phyloP scores from a whole-genome alignment of 2,797 vertebrate genomes.

The Remorina albescens region DNA sequence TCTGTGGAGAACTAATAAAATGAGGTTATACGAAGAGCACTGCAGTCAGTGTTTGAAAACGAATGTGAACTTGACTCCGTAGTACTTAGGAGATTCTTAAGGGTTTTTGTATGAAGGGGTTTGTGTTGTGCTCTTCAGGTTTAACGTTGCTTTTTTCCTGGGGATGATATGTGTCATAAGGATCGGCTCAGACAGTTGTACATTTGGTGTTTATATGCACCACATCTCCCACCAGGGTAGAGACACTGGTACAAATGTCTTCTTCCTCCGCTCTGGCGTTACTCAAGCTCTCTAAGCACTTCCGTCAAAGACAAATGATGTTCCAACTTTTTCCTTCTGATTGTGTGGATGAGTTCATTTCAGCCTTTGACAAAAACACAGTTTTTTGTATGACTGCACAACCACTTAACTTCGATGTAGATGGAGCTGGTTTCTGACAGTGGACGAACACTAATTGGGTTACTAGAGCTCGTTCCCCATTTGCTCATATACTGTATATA shows the following conservation, averaged over 20 bases:
- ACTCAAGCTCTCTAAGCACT: background rate
- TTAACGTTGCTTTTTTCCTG: conserved; percentile 18
- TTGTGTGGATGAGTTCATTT: conserved; percentile 8
- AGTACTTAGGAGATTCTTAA: conserved; percentile 62
- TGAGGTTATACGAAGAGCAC: conserved; percentile 63
- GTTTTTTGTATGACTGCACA: conserved; percentile 14
- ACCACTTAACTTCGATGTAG: conserved; percentile 37
- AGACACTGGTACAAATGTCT: conserved; percentile 20
- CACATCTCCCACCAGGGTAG: conserved; percentile 1
- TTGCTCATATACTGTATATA: conserved; percentile 68
- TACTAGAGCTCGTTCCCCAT: conserved; percentile 74
- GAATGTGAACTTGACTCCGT: conserved; percentile 69
- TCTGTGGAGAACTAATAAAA: conserved; percentile 71
- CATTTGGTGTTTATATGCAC: conserved; percentile 46
- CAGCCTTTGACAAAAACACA: conserved; percentile 5
- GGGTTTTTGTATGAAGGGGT: conserved; percentile 30
- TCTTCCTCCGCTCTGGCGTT: background rate
- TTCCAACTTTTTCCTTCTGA: background rate
- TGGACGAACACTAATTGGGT: conserved; percentile 77
- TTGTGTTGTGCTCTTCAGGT: conserved; percentile 23
- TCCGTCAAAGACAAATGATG: background rate
- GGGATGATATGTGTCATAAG: conserved; percentile 14
- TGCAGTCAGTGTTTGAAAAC: conserved; percentile 65
- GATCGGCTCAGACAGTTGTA: conserved; percentile 33
- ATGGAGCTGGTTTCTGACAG: conserved; percentile 47